These are phyloP conservation scores for Callinectes sapidus DNA, from an alignment of 2,888 invertebrate genomes.

Conservation along the genomic window DNA sequence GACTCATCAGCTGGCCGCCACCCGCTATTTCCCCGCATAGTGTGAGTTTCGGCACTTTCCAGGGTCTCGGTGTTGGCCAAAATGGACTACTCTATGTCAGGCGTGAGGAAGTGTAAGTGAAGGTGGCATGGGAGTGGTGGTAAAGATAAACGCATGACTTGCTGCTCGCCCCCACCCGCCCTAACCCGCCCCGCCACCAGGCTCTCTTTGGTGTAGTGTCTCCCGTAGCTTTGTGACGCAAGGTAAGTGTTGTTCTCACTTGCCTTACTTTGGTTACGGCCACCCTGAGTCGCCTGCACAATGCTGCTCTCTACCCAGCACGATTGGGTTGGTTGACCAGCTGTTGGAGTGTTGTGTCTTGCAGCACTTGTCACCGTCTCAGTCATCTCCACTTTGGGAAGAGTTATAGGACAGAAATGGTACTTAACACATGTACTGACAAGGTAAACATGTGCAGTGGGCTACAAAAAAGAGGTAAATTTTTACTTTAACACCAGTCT, in stretches of 20 bases:
- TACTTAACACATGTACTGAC: no score
- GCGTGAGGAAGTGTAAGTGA: conserved; percentile 62
- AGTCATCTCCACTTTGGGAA: background rate
- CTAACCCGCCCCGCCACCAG: background rate
- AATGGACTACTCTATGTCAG: conserved; percentile 61
- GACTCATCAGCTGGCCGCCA: conserved; percentile 42
- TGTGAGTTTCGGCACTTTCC: conserved; percentile 57
- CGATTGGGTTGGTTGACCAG: background rate
- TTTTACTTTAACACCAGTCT: no score
- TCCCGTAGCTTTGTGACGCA: background rate
- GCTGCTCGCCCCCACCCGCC: conserved; percentile 5
- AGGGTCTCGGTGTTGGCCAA: conserved; percentile 46
- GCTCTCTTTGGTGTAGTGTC: conserved; percentile 15
- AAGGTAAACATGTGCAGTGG: no score
- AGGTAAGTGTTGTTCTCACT: background rate
- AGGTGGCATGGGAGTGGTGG: background rate
- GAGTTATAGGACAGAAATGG: no score
- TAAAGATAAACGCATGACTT: background rate
- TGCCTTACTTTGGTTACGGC: background rate
- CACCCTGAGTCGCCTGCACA: background rate
- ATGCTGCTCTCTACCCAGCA: background rate
- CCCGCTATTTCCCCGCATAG: conserved; percentile 33
- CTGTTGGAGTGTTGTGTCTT: background rate
- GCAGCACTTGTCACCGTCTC: background rate
- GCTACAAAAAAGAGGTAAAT: no score